These are phyloP conservation scores for Cosmia trapezina DNA, from an alignment of 2,888 invertebrate genomes.

Conservation along the genomic window DNA sequence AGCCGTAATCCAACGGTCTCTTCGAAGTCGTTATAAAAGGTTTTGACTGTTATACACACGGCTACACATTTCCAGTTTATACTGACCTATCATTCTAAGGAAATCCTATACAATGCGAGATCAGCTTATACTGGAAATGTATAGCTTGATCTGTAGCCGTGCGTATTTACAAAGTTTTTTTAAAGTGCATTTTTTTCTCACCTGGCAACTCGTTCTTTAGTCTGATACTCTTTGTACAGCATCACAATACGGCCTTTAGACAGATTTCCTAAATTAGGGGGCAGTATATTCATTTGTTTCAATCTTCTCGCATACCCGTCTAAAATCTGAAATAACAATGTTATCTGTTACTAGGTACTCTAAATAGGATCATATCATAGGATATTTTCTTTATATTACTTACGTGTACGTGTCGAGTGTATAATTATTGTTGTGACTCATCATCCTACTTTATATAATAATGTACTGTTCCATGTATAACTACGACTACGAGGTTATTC, in stretches of 20 bases:
- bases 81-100: too few species aligned
- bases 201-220: conserved; percentile 83
- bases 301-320: conserved; percentile 92
- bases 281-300: conserved; percentile 91
- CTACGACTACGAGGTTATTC: not conserved
- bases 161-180: too few species aligned
- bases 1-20: too few species aligned
- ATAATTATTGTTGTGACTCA: not conserved
- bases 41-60: too few species aligned
- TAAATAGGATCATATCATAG: not conserved
- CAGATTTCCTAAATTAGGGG: conserved; percentile 89
- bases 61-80: too few species aligned
- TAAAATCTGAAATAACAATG: conserved; percentile 85
- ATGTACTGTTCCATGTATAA: not conserved
- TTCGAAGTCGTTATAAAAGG: too few species aligned
- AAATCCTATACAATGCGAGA: too few species aligned
- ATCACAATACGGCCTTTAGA: conserved; percentile 91
- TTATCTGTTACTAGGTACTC: not conserved
- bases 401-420: too few species aligned
- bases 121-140: too few species aligned
- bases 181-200: too few species aligned
- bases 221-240: conserved; percentile 91
- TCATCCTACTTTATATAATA: not conserved
- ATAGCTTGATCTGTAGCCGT: too few species aligned
- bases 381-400: not conserved